Base-by-base conservation (phyloP, 30 jellyfish, hydroid and myxozoan species). In the Chrysaora quinquecirrha region DNA sequence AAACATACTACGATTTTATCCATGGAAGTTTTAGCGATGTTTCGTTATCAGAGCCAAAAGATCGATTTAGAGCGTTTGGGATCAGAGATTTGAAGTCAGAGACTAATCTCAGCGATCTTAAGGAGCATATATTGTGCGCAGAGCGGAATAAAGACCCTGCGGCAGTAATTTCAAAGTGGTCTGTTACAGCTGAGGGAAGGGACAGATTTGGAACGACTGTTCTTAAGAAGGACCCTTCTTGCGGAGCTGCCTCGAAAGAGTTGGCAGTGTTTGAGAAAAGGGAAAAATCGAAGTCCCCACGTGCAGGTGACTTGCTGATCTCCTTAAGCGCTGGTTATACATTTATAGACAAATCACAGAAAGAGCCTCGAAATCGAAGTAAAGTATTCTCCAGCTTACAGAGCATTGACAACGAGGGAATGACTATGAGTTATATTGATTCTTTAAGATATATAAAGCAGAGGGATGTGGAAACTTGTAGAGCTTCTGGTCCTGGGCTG, bases 401-500 rank as follows among this genome's bases (percentile, higher is more conserved):
- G 46, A 82, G 70, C 14, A 30, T 82, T n/a, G 85, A 82, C 48
- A 35, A 29, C 79, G 80, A 70, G 70, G 73, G 74, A 1, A 50
- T 82, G 78, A 32, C 92, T 2, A 27, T 70, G 80, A 76, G 63
- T 60, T 82, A 82, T 34, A 30, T 66, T 71, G 85, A 69, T 16
- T 82, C 85, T 2, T 21, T 82, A 21, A 28, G 85, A 22, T 82
- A 68, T 61, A 23, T 82, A 20, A 82, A 74, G 65, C 85, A 54
- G 73, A 82, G 70, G 20, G 92, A 82, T 38, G 52, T 70, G 0
- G 92, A 82, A 31, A 32, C 92, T 9, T 82, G 92, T 46, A 58
- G 92, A 3, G 92, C 73, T 3, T 54, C 92, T 31, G 92, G 92
- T 0, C 79, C 92, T 14, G 92, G 92, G 6, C 64, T 82, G 16